A percentile compares a stretch with the other conserved stretches of the same genome.
Conservation (phyloP, 2,113 vertebrate species). For the Boleophthalmus pectinirostris region DNA sequence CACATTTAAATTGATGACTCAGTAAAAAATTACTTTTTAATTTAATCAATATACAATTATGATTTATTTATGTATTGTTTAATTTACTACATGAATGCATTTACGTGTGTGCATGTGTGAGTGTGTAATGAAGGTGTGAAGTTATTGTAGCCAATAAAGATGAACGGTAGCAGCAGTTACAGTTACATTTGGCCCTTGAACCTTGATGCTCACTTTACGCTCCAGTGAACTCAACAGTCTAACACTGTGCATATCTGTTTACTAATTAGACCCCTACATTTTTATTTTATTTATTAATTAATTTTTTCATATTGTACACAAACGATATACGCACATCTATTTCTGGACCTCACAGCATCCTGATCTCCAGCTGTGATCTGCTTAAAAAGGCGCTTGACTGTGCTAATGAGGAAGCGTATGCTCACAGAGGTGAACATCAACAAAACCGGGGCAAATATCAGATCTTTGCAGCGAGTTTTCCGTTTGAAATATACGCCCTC, state of each 20-base stretch:
- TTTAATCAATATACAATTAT: no score
- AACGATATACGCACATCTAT: background rate
- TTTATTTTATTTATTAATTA: background rate
- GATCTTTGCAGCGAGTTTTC: background rate
- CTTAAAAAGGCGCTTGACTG: background rate
- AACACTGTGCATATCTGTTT: background rate
- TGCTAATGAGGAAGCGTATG: background rate
- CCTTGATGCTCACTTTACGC: slow-evolving; percentile 1
- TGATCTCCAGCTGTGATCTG: background rate
- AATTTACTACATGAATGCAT: no score
- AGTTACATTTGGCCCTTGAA: background rate
- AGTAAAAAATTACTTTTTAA: no score
- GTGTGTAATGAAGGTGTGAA: no score
- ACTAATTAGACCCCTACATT: background rate
- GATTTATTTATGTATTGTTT: no score
- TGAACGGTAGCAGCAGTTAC: no score
- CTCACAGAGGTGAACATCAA: background rate
- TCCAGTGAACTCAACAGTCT: background rate
- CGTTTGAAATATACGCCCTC: background rate
- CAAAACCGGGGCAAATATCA: background rate
- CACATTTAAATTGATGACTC: no score
- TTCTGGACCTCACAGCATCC: background rate
- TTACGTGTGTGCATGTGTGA: no score
- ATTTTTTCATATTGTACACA: no score
- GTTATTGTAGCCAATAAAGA: no score